Conservation (phyloP, 2,888 invertebrate genomes). For the Syritta pipiens region DNA sequence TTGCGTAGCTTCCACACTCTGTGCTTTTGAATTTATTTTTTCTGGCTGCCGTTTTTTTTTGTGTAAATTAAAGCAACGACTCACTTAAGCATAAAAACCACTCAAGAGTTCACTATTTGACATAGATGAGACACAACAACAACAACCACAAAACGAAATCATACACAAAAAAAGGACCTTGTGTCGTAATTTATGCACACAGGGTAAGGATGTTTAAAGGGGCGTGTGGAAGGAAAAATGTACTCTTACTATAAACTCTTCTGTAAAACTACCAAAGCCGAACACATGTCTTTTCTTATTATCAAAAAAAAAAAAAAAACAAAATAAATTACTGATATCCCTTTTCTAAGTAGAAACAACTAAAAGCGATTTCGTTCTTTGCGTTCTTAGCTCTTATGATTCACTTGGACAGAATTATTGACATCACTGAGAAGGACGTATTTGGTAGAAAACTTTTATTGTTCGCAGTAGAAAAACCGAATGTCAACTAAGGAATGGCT, state of each 20-base stretch:
- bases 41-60: neutral
- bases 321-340: too few relatives aligned
- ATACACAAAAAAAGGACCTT: slow-evolving; percentile 42
- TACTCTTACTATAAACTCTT: slow-evolving; percentile 45
- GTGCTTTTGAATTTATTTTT: slow-evolving; percentile 4
- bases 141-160: slow-evolving; percentile 49
- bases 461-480: slow-evolving; percentile 36
- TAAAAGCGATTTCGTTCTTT: too few relatives aligned
- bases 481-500: slow-evolving; percentile 50
- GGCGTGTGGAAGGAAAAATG: slow-evolving; percentile 32
- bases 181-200: slow-evolving; percentile 58
- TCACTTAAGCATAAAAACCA: slow-evolving; percentile 40
- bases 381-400: too few relatives aligned
- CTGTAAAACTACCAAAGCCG: slow-evolving; percentile 19
- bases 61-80: slow-evolving; percentile 12
- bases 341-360: too few relatives aligned
- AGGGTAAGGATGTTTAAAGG: slow-evolving; percentile 45
- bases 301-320: too few relatives aligned
- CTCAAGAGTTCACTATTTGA: slow-evolving; percentile 61
- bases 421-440: slow-evolving; percentile 2
- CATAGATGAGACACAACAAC: slow-evolving; percentile 57
- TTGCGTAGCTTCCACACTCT: neutral
- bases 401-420: slow-evolving; percentile 28
- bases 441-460: slow-evolving; percentile 4
- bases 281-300: slow-evolving; percentile 16